Base-by-base conservation (phyloP, 2,888 invertebrate genomes). In the Flexamia atlantica region DNA sequence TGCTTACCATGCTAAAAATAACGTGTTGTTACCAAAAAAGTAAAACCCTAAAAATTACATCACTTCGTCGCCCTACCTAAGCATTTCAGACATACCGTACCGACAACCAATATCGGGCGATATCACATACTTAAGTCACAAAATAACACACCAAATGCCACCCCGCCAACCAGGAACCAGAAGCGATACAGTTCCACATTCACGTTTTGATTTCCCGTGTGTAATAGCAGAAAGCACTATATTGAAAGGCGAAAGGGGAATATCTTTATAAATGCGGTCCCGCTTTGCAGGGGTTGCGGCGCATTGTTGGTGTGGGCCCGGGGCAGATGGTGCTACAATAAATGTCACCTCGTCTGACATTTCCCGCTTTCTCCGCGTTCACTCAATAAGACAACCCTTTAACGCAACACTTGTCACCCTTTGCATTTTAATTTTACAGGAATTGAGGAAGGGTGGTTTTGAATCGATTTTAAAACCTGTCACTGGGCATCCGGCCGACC, bases 351-450 rank as follows among this genome's bases (percentile, higher is more conserved):
- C 50, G 20, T 25, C 81, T 82, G 82, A 82, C 82, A 82, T 82
- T 82, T 82, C 70, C 36, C 53, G 40, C 82, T 70, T 82, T 82
- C 70, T 68, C 82, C 42, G 17, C n/a, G 46, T 32, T 32, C 82
- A 81, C 57, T 81, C 81, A 81, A 68, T 68, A 46, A 64, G 64
- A 68, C 81, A 81, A 81, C 81, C 81, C 81, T 81, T 81, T 68
- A 81, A 64, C 64, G 68, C 68, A 81, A 81, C 81, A 64, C 81
- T 81, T 81, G 68, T 68, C 81, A 28, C 81, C 81, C 68, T 81
- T 81, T 81, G 81, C 82, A 70, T 50, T 82, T 70, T 53, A 82
- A 82, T 82, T 82, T 82, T 82, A 82, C 82, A 70, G 82, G 82
- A 82, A 70, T 82, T 50, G 82, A 82, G 70, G 82, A 70, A 70